Evolutionary conservation across 2,113 vertebrate genomes (phyloP), one percentile per base, ranked within the genome.

Genomic region (Brachyistius frenatus): DNA sequence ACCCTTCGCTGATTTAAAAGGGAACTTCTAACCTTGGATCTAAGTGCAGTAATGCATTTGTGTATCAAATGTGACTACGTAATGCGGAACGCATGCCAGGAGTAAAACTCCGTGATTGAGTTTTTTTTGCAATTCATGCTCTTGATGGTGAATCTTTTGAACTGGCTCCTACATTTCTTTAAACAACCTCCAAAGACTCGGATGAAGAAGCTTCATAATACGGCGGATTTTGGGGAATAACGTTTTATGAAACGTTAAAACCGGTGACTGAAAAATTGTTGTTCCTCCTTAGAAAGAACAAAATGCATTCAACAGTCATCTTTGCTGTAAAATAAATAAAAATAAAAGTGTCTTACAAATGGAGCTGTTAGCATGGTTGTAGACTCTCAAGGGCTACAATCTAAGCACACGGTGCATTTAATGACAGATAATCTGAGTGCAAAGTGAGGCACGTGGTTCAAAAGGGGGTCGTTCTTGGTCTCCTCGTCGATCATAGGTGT

Each of bases 11-110:
- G 68, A 60, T 73, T 39, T 63, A 73, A 72, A 72, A 72, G 72
- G 46, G 52, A 67, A 63, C 72, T 53, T 71, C 60, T 58, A 66
- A 54, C 79, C 71, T 67, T 66, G 73, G 39, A 54, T 69, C 23
- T 31, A 68, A 11, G 41, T 37, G 35, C 57, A 1, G 61, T 76
- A 66, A 72, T 80, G 41, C 3, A 15, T 56, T 47, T 50, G 30
- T 70, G 56, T 56, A 66, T 75, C 50, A 68, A 23, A 23, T 23
- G 23, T 56, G 5, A 30, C 8, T 50, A 32, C 15, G 16, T 47
- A n/a, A 60, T 56, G 41, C 32, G 70, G 58, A 76, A 66, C 23
- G 41, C 47, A 16, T 39, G 54, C 69, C 73, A 63, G 66, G 14
- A 77, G 58, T 53, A 44, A 23, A 23, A 66, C 31, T 0, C 71